Base-by-base conservation (phyloP, 2,888 invertebrate species). In the Melanchra persicariae region DNA sequence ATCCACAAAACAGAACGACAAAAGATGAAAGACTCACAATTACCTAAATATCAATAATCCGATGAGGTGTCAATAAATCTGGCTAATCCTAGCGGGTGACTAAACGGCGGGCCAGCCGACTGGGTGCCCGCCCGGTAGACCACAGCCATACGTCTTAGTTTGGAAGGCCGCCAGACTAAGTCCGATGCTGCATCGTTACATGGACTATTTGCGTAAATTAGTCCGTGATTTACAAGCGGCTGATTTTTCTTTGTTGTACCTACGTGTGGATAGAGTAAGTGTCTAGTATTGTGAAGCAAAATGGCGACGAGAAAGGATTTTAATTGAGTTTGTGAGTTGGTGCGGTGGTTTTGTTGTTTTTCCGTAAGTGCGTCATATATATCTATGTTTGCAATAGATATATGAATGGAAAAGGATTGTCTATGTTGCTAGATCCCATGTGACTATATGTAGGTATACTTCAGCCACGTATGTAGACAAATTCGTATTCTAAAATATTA, bases 181-280 rank as follows among this genome's bases (percentile, higher is more conserved):
- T 51, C 70, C 60, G 73, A 60, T 60, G 60, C 68, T 60, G 82
- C 78, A 80, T 77, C 80, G 82, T 82, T 79, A 83, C 84, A 81
- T 79, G 85, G 77, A 82, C 85, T 85, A 85, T 85, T 85, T 85
- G 81, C 81, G 79, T 81, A 82, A 82, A 85, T 85, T 83, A 84
- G 79, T 66, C 73, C 47, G 72, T 85, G 85, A 85, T 85, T 85
- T 85, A 81, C 79, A 81, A 81, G 67, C 70, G 12, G 34, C 30
- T 52, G 61, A 70, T 77, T 77, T 81, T 77, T 81, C 51, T 59
- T 74, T 82, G 69, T 79, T 82, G 54, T 65, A n/a, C n/a, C n/a
- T 22, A 26, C 51, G 70, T 66, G 71, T 10, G 43, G 79, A 80
- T 67, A 80, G 81, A 79, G 76, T 62, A 65, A 80, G 67, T 76